Evolutionary conservation across 2,797 vertebrate species (phyloP).

Genomic region (Poeciliopsis infans): DNA sequence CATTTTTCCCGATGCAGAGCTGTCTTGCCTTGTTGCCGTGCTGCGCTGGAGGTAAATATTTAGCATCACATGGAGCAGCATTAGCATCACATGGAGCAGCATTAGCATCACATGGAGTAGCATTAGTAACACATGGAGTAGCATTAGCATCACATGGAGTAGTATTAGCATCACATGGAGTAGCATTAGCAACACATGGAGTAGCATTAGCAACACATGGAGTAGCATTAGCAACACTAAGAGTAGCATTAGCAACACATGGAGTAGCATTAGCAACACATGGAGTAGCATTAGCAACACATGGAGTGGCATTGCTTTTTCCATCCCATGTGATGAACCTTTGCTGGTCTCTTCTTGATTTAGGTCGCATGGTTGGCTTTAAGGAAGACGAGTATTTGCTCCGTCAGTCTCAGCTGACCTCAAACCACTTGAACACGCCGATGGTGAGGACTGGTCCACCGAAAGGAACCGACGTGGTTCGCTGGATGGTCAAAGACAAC

Average conservation of each 20-base stretch:
- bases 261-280: too few relatives aligned
- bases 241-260: too few relatives aligned
- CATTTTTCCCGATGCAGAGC: conserved; percentile 77
- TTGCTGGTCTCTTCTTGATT: not conserved
- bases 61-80: not conserved
- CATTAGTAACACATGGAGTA: too few relatives aligned
- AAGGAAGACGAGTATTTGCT: conserved; percentile 96
- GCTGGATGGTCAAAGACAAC: conserved; percentile 95
- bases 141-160: too few relatives aligned
- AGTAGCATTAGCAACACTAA: too few relatives aligned
- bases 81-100: too few relatives aligned
- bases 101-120: too few relatives aligned
- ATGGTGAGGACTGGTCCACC: conserved; percentile 89
- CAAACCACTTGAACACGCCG: conserved; percentile 92
- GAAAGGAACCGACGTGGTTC: conserved; percentile 89
- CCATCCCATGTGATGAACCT: not conserved
- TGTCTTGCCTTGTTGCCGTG: conserved; percentile 92
- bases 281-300: not conserved
- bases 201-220: too few relatives aligned
- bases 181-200: too few relatives aligned
- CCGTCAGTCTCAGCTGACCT: conserved; percentile 89
- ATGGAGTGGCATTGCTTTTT: not conserved
- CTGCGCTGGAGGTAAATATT: conserved; percentile 86
- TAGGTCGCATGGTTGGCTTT: conserved; percentile 94
- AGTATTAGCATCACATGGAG: too few relatives aligned